A percentile compares a stretch with the other conserved stretches of the same genome.
Conservation (phyloP, 2,113 vertebrate species). For the Candoia aspera region DNA sequence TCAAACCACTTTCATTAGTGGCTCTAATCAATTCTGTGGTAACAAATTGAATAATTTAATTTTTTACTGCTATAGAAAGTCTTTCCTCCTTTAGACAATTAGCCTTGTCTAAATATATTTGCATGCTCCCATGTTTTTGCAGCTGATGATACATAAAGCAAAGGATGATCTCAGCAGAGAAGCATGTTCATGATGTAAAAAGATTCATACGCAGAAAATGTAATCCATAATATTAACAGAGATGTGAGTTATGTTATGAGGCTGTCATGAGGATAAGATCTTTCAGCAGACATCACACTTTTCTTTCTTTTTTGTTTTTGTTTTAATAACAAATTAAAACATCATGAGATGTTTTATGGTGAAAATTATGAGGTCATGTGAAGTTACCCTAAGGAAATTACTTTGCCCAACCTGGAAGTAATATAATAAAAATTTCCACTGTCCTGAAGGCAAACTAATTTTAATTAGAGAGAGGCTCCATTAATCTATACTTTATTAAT, state of each 20-base stretch:
- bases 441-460: constrained; percentile 31
- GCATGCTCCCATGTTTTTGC: not conserved
- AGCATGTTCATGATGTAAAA: not conserved
- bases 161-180: not conserved
- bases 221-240: too few species aligned
- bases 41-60: not conserved
- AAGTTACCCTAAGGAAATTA: constrained; percentile 8
- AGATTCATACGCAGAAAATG: not conserved
- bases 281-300: not conserved
- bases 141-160: not conserved
- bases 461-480: constrained; percentile 28
- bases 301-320: not conserved
- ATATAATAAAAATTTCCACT: constrained; percentile 21
- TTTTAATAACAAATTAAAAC: not conserved
- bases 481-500: constrained; percentile 36
- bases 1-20: not conserved
- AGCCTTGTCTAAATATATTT: not conserved
- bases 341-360: not conserved
- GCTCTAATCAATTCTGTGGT: not conserved
- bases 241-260: not conserved
- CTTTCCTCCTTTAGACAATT: not conserved
- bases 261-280: not conserved
- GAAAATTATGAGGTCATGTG: not conserved
- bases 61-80: not conserved
- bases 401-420: constrained; percentile 14